Base-by-base conservation (phyloP, 53 echinoderm and acorn worm genomes). In the Holothuria leucospilota region DNA sequence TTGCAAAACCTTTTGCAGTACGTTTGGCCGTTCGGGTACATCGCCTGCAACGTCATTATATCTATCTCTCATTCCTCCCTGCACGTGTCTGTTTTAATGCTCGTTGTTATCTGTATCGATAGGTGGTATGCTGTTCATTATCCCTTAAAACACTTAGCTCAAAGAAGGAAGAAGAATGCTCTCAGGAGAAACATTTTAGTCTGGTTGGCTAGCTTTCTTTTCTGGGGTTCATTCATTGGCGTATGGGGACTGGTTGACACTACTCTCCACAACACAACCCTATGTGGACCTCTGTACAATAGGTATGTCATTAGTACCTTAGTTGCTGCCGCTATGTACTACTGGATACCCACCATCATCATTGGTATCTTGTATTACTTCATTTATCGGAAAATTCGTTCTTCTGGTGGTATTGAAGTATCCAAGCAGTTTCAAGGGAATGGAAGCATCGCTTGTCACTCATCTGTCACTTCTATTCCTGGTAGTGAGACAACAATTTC, bases 101-200 rank as follows among this genome's bases (percentile, higher is more conserved):
- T 71, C 20, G 71, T 71, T 29, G 71, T 71, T 0, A 41, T 71
- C 13, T 29, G 71, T 13, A 71, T 71, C 23, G 71, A 71, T 71
- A 34, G 71, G n/a, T 71, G 71, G 71, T 71, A 71, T 30, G 71
- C 71, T 1, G 21, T 71, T n/a, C n/a, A 71, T n/a, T 71, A 71
- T 13, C 71, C 71, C 2, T 42, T 71, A 21, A 71, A 39, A 34
- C 71, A 71, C 21, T 14, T 71, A 10, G 39, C 30, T 11, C 71
- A 71, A 42, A 29, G 71, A n/a, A 71, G 71, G 21, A 39, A 42
- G 39, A 71, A 39, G 15, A 71, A 71, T 34, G 71, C 71, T 11
- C 12, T 71, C 7, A 21, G 71, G 39, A 18, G 71, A 39, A 71
- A 71, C 39, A 21, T 71, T 42, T 40, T 71, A 16, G 71, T 71